Percentiles rank a stretch among this genome's conserved stretches.
phyloP scores from a whole-genome alignment of 37 sponge, comb jelly and placozoan species.

The Aplysina aerophoba region DNA sequence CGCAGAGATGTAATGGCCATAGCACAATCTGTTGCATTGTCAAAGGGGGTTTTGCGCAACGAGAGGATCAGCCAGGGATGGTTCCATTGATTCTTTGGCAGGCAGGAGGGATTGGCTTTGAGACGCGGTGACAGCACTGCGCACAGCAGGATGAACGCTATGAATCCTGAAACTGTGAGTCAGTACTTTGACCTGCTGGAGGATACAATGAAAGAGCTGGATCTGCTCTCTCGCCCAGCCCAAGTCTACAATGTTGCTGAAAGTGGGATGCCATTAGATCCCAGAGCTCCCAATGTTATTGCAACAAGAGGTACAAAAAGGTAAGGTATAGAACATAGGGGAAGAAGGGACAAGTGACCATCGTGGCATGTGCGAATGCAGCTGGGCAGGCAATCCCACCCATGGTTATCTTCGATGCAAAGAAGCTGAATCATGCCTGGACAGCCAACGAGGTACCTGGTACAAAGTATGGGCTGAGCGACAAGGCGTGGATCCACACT shows the following conservation, averaged over 20 bases:
- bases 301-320: slow-evolving; percentile 36
- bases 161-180: slow-evolving; percentile 29
- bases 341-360: slow-evolving; percentile 56
- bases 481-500: slow-evolving; percentile 43
- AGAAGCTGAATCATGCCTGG: slow-evolving; percentile 46
- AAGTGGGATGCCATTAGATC: slow-evolving; percentile 59
- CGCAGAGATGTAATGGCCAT: slow-evolving; percentile 47
- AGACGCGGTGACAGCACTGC: slow-evolving; percentile 42
- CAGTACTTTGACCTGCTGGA: slow-evolving; percentile 50
- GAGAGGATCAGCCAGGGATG: slow-evolving; percentile 39
- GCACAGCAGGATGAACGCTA: slow-evolving; percentile 36
- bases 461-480: slow-evolving; percentile 24
- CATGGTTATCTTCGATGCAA: slow-evolving; percentile 52
- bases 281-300: slow-evolving; percentile 36
- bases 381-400: slow-evolving; percentile 59
- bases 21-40: slow-evolving; percentile 13
- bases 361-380: slow-evolving; percentile 59
- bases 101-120: slow-evolving; percentile 23
- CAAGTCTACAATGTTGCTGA: slow-evolving; percentile 64
- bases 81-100: slow-evolving; percentile 29
- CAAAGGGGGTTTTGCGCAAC: slow-evolving; percentile 26
- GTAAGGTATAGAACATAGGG: slow-evolving; percentile 21
- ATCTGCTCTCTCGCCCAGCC: slow-evolving; percentile 42
- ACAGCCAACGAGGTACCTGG: slow-evolving; percentile 54
- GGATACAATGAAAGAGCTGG: slow-evolving; percentile 21